phyloP scores from a whole-genome alignment of 2,113 vertebrate species.

The Pao palembangensis region DNA sequence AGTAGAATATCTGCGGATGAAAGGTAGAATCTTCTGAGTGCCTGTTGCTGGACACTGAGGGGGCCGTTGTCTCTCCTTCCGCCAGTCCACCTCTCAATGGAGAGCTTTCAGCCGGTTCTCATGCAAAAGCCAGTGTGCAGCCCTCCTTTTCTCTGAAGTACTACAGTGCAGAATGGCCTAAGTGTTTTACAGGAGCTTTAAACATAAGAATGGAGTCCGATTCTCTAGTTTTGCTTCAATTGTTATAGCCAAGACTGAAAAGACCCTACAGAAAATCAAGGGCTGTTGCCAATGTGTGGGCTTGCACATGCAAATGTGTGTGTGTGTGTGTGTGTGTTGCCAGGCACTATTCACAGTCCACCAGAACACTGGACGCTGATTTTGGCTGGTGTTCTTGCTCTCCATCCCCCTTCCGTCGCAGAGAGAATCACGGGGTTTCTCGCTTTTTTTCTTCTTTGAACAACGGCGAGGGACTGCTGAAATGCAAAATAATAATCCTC shows the following conservation, averaged over 20 bases:
- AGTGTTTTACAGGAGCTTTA: slow-evolving; percentile 54
- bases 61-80: slow-evolving; percentile 66
- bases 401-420: slow-evolving; percentile 50
- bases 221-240: slow-evolving; percentile 33
- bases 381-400: slow-evolving; percentile 42
- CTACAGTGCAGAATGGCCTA: slow-evolving; percentile 33
- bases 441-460: slow-evolving; percentile 11
- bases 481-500: slow-evolving; percentile 75
- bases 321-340: slow-evolving; percentile 28
- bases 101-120: slow-evolving; percentile 64
- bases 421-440: slow-evolving; percentile 46
- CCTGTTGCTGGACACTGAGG: slow-evolving; percentile 61
- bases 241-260: slow-evolving; percentile 31
- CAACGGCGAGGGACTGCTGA: slow-evolving; percentile 62
- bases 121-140: slow-evolving; percentile 48
- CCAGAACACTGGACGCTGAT: slow-evolving; percentile 37
- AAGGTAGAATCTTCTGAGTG: slow-evolving; percentile 59
- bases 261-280: slow-evolving; percentile 30
- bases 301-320: slow-evolving; percentile 27
- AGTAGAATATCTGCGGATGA: slow-evolving; percentile 66
- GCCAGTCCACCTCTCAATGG: slow-evolving; percentile 60
- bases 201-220: slow-evolving; percentile 36
- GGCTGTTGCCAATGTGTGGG: slow-evolving; percentile 29
- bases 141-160: slow-evolving; percentile 45
- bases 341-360: slow-evolving; percentile 51